Percentiles rank a stretch among this genome's conserved stretches.
phyloP scores from a whole-genome alignment of 2,888 invertebrate genomes.

The Apamea anceps region DNA sequence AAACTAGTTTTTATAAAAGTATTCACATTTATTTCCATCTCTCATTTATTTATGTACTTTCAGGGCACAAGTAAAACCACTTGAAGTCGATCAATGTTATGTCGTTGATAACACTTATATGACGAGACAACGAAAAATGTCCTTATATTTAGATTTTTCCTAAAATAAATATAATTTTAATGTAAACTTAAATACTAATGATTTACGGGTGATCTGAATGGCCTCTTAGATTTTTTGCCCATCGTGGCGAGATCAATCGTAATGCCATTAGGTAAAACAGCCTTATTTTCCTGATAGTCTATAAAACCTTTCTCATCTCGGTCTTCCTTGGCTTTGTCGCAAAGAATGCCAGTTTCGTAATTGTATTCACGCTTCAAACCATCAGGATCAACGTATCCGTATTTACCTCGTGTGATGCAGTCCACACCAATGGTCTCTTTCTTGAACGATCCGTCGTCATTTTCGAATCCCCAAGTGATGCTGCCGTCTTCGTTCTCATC shows the following conservation, averaged over 20 bases:
- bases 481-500: constrained; percentile 95
- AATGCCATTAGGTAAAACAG: constrained; percentile 93
- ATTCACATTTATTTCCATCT: constrained; percentile 75
- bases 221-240: constrained; percentile 93
- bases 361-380: constrained; percentile 95
- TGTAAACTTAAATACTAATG: constrained; percentile 80
- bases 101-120: constrained; percentile 75
- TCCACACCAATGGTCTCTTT: constrained; percentile 95
- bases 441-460: constrained; percentile 96
- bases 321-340: constrained; percentile 90
- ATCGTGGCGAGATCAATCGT: constrained; percentile 92
- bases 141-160: constrained; percentile 81
- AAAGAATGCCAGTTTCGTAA: constrained; percentile 95
- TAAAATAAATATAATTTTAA: constrained; percentile 84
- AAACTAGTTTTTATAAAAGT: constrained; percentile 39
- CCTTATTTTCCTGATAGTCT: constrained; percentile 94
- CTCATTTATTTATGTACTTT: constrained; percentile 71
- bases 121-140: constrained; percentile 81
- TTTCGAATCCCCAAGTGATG: constrained; percentile 97
- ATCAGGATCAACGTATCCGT: constrained; percentile 96
- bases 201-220: constrained; percentile 89
- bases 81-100: constrained; percentile 70
- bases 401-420: constrained; percentile 94
- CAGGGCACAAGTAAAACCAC: constrained; percentile 72
- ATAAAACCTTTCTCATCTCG: constrained; percentile 92